These are phyloP conservation scores for Actinemys pallida DNA, from an alignment of 2,113 vertebrate species.

Conservation along the genomic window DNA sequence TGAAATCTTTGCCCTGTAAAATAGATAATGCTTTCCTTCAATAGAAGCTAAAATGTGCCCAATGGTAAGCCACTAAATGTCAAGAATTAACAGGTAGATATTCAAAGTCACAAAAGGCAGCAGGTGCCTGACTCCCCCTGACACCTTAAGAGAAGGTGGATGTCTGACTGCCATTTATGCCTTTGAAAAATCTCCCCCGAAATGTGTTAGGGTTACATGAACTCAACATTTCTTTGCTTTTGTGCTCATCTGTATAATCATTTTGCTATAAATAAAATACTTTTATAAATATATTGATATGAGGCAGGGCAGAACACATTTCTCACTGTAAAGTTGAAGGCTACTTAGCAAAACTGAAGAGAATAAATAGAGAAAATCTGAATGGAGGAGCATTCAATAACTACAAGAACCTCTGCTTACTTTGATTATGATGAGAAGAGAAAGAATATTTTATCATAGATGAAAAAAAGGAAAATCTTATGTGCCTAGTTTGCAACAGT, in stretches of 20 bases:
- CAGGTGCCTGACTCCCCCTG: background rate
- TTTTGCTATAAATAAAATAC: conserved; percentile 56
- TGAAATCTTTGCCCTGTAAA: background rate
- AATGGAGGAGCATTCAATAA: background rate
- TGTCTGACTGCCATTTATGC: background rate
- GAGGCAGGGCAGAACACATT: conserved; percentile 32
- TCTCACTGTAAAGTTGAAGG: conserved; percentile 23
- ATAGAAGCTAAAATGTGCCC: background rate
- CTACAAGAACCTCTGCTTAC: background rate
- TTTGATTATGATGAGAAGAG: background rate
- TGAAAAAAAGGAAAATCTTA: background rate
- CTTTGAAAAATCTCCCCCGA: conserved; percentile 31
- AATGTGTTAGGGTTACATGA: conserved; percentile 5
- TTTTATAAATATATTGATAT: conserved; percentile 47
- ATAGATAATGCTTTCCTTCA: conserved; percentile 28
- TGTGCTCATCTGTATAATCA: conserved; percentile 38
- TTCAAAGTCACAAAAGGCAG: background rate
- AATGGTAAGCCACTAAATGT: background rate
- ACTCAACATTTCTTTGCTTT: conserved; percentile 19
- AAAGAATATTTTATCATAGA: background rate
- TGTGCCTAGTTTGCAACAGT: background rate
- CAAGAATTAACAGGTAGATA: background rate
- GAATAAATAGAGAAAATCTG: background rate
- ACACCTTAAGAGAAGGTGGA: background rate
- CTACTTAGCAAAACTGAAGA: conserved; percentile 20